These are phyloP conservation scores for Argyresthia goedartella DNA, from an alignment of 2,888 invertebrate genomes.

Conservation along the genomic window DNA sequence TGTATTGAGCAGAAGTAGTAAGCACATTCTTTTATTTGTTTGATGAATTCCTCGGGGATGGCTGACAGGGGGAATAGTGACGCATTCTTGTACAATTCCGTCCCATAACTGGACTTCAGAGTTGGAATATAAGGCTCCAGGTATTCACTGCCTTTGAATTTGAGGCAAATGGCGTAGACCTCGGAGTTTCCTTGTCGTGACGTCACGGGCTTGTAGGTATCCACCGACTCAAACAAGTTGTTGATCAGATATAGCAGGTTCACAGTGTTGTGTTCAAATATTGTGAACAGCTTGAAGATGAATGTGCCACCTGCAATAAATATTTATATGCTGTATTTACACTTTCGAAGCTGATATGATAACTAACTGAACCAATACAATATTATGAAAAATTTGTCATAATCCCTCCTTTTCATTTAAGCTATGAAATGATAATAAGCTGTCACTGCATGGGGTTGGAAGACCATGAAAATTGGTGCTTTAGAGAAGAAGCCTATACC, in stretches of 20 bases:
- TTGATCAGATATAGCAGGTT: constrained; percentile 84
- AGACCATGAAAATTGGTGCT: no score
- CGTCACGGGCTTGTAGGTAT: constrained; percentile 88
- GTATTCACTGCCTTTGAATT: constrained; percentile 63
- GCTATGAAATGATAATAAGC: no score
- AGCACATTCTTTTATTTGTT: constrained; percentile 75
- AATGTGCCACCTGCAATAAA: constrained; percentile 77
- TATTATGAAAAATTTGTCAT: no score
- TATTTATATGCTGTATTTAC: no score
- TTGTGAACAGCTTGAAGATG: constrained; percentile 91
- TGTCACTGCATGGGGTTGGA: no score
- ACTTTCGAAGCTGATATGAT: no score
- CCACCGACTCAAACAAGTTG: constrained; percentile 79
- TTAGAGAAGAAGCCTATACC: no score
- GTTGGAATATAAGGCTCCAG: constrained; percentile 47
- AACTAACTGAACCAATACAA: no score
- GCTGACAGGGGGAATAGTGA: constrained; percentile 72
- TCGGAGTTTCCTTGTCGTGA: constrained; percentile 98
- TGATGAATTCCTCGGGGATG: constrained; percentile 74
- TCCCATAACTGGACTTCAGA: constrained; percentile 56
- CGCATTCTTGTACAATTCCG: constrained; percentile 33
- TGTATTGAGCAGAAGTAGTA: constrained; percentile 77
- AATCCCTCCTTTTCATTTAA: no score
- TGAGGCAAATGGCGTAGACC: constrained; percentile 84
- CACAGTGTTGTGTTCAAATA: constrained; percentile 86